These are phyloP conservation scores for Pycnonotus jocosus DNA, from an alignment of 2,113 vertebrate genomes.

Conservation along the genomic window DNA sequence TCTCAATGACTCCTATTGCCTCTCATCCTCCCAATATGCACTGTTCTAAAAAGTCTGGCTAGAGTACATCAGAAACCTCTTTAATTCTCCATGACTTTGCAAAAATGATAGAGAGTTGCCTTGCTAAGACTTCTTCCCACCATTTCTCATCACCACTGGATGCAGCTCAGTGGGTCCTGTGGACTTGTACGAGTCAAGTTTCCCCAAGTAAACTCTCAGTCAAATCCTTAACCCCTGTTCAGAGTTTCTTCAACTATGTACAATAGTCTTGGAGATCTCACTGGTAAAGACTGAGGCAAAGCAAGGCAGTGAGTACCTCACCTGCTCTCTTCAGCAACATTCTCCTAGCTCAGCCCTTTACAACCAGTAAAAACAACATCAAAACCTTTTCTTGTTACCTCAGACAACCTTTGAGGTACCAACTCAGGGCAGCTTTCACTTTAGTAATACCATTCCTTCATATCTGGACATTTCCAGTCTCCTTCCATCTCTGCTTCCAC, in stretches of 20 bases:
- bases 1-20: neutral
- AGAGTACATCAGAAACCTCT: neutral
- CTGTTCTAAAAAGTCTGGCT: neutral
- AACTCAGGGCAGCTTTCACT: neutral
- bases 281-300: neutral
- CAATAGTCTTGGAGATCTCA: neutral
- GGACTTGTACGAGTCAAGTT: neutral
- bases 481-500: neutral
- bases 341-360: neutral
- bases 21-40: neutral
- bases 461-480: neutral
- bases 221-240: neutral
- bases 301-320: neutral
- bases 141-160: neutral
- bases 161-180: neutral
- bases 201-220: neutral
- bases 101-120: neutral
- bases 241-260: neutral
- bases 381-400: neutral
- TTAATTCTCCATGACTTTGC: neutral
- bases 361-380: accelerated
- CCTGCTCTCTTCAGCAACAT: neutral
- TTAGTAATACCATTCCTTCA: neutral
- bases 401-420: neutral
- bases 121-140: neutral